phyloP scores from a whole-genome alignment of 1,140 invertebrate genomes.

The Saxidomus purpurata region DNA sequence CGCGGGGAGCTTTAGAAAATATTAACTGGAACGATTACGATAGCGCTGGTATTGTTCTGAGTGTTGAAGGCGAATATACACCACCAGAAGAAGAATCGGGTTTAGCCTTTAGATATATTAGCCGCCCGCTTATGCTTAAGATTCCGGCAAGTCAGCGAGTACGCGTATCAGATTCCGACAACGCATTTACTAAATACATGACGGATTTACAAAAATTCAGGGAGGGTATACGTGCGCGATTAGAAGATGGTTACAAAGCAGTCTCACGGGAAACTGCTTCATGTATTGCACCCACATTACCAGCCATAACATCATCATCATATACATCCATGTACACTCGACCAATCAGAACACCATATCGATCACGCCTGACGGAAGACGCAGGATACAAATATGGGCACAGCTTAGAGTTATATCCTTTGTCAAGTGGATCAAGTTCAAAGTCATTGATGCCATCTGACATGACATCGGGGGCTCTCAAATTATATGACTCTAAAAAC shows the following conservation, averaged over 20 bases:
- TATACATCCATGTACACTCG: constrained; percentile 55
- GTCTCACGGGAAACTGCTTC: constrained; percentile 55
- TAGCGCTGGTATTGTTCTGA: constrained; percentile 71
- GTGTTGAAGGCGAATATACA: constrained; percentile 75
- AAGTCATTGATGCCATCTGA: constrained; percentile 42
- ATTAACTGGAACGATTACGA: constrained; percentile 72
- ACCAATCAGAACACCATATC: constrained; percentile 52
- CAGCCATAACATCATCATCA: constrained; percentile 48
- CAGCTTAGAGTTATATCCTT: constrained; percentile 69
- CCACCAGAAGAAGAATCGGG: constrained; percentile 63
- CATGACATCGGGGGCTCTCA: constrained; percentile 57
- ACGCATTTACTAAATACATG: constrained; percentile 73
- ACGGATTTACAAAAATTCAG: constrained; percentile 73
- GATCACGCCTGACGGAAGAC: constrained; percentile 63
- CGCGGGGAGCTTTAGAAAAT: constrained; percentile 68
- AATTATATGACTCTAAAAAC: constrained; percentile 61
- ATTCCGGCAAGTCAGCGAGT: constrained; percentile 63
- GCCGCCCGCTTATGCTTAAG: constrained; percentile 72
- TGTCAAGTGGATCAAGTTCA: constrained; percentile 53
- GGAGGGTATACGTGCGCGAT: constrained; percentile 70
- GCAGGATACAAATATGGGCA: constrained; percentile 63
- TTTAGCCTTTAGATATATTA: constrained; percentile 72
- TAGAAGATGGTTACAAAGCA: constrained; percentile 73
- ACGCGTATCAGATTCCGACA: constrained; percentile 60
- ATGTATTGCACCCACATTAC: constrained; percentile 33